A percentile compares a stretch with the other conserved stretches of the same genome.
These are phyloP conservation scores for Thinocorus orbignyianus DNA, from an alignment of 2,113 vertebrate genomes.

Conservation along the genomic window DNA sequence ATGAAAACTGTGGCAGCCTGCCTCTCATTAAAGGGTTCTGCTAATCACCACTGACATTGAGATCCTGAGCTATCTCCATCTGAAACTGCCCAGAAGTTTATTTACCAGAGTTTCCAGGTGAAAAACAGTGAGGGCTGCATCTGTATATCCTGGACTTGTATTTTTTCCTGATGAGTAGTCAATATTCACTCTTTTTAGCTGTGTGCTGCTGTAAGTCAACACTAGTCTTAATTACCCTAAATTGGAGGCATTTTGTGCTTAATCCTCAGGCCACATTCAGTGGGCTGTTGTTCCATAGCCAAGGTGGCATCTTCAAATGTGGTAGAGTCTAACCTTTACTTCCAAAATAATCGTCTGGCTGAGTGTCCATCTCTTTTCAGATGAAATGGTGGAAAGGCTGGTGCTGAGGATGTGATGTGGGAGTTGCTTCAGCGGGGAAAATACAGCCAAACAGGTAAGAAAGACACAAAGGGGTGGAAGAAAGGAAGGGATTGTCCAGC, in stretches of 20 bases:
- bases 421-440: not conserved
- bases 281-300: not conserved
- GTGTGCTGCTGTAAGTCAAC: not conserved
- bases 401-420: accelerated
- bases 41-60: not conserved
- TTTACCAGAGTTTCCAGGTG: not conserved
- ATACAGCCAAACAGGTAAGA: not conserved
- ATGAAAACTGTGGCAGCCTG: not conserved
- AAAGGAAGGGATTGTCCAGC: not conserved
- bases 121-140: not conserved
- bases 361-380: not conserved
- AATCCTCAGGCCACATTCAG: not conserved
- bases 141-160: accelerated
- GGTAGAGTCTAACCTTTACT: not conserved
- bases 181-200: not conserved
- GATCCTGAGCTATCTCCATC: not conserved
- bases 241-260: not conserved
- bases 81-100: not conserved
- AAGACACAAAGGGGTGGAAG: not conserved
- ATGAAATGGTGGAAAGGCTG: not conserved
- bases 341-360: not conserved
- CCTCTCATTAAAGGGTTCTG: not conserved
- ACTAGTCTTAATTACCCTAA: not conserved
- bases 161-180: not conserved
- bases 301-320: not conserved